These are phyloP conservation scores for Cybosia mesomella DNA, from an alignment of 2,888 invertebrate species.

Conservation along the genomic window DNA sequence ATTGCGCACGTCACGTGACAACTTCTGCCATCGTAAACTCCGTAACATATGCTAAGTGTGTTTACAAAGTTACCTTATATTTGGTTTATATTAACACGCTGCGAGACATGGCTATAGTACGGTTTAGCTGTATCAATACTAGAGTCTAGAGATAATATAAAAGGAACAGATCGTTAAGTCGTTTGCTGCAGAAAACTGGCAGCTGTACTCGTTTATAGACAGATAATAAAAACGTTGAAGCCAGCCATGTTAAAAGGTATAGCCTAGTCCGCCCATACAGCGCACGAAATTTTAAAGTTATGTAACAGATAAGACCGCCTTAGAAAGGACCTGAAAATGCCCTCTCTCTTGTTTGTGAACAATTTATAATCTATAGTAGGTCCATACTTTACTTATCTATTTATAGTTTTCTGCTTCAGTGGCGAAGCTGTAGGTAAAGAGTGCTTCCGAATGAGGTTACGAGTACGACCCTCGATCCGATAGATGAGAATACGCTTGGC, in stretches of 20 bases:
- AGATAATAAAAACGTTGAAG: constrained; percentile 28
- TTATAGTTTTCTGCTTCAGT: background rate
- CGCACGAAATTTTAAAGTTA: constrained; percentile 41
- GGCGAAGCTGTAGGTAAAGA: background rate
- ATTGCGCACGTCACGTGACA: background rate
- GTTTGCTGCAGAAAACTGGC: constrained; percentile 20
- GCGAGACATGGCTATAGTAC: background rate
- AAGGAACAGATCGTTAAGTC: constrained; percentile 7
- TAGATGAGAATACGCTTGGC: background rate
- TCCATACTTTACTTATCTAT: too few relatives aligned
- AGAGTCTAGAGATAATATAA: constrained; percentile 23
- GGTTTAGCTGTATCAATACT: constrained; percentile 30
- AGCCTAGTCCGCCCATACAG: constrained; percentile 26
- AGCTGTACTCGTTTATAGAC: constrained; percentile 24
- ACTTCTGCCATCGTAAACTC: background rate
- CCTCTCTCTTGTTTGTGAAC: constrained; percentile 22
- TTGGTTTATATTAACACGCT: constrained; percentile 16
- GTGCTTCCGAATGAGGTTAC: background rate
- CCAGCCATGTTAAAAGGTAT: constrained; percentile 25
- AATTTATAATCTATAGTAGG: background rate
- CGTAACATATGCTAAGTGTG: constrained; percentile 21
- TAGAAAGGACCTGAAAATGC: constrained; percentile 31
- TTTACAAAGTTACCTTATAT: constrained; percentile 9
- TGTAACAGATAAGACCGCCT: constrained; percentile 31
- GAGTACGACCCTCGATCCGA: background rate